Evolutionary conservation across 2,113 vertebrate genomes (phyloP).

Genomic region (Rhinopomastus cyanomelas): DNA sequence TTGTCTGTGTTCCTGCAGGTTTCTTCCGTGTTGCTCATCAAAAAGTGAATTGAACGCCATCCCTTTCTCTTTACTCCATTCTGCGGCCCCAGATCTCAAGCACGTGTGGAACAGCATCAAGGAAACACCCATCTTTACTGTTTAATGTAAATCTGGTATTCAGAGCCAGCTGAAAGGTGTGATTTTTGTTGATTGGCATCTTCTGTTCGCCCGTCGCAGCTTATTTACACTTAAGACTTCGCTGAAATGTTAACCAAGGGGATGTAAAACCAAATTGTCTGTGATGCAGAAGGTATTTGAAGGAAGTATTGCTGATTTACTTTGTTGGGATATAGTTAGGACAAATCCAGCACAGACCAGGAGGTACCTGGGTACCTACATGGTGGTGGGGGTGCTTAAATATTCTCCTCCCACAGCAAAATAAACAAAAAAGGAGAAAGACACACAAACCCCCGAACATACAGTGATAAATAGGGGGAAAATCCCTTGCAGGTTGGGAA

Average conservation of each 20-base stretch:
- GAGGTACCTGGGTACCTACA: not conserved
- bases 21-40: not conserved
- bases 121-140: fast-evolving
- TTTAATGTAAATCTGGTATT: not conserved
- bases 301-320: not conserved
- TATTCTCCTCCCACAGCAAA: not conserved
- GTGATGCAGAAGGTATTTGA: not conserved
- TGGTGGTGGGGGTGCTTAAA: not conserved
- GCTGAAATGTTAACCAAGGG: not conserved
- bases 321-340: not conserved
- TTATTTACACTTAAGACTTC: not conserved
- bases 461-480: not conserved
- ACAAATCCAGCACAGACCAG: not conserved
- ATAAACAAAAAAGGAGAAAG: not conserved
- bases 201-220: no score
- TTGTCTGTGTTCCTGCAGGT: fast-evolving
- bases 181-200: not conserved
- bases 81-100: not conserved
- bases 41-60: not conserved
- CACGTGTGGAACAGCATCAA: fast-evolving
- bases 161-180: not conserved
- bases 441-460: not conserved
- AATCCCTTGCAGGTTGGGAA: not conserved
- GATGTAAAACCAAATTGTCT: not conserved
- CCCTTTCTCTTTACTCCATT: fast-evolving